These are phyloP conservation scores for Bostrychus sinensis DNA, from an alignment of 2,113 vertebrate species.

Conservation along the genomic window DNA sequence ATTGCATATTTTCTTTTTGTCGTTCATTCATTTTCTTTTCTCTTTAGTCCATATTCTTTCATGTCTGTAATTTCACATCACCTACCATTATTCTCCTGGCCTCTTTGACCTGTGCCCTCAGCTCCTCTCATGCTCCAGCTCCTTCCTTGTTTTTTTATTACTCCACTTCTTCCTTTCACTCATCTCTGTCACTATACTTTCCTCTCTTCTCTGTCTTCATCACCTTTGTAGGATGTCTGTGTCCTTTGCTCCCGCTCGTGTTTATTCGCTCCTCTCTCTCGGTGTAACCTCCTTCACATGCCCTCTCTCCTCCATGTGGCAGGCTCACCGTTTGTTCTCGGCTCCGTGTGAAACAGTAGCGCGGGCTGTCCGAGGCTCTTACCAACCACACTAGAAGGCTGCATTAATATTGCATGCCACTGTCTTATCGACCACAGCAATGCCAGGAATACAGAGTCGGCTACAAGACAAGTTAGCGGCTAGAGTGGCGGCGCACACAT, in stretches of 20 bases:
- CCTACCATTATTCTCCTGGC: slow-evolving; percentile 10
- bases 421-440: slow-evolving; percentile 84
- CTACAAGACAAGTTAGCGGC: slow-evolving; percentile 66
- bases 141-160: slow-evolving; percentile 16
- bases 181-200: slow-evolving; percentile 22
- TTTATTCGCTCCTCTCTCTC: slow-evolving; percentile 26
- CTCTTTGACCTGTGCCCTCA: slow-evolving; percentile 52
- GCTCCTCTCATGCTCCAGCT: slow-evolving; percentile 22
- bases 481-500: slow-evolving; percentile 50
- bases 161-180: slow-evolving; percentile 7
- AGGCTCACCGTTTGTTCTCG: slow-evolving; percentile 71
- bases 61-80: slow-evolving; percentile 37
- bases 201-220: slow-evolving; percentile 20
- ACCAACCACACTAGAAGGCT: slow-evolving; percentile 89
- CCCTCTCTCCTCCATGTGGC: slow-evolving; percentile 83
- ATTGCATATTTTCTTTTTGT: slow-evolving; percentile 25
- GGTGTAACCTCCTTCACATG: slow-evolving; percentile 30
- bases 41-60: slow-evolving; percentile 28
- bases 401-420: slow-evolving; percentile 95
- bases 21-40: slow-evolving; percentile 49
- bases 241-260: neutral
- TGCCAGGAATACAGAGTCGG: slow-evolving; percentile 76
- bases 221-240: slow-evolving; percentile 17
- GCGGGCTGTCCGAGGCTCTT: slow-evolving; percentile 84
- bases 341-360: slow-evolving; percentile 85